These are phyloP conservation scores for Eospalax fontanierii DNA, from an alignment of 2,797 vertebrate genomes.

Conservation along the genomic window DNA sequence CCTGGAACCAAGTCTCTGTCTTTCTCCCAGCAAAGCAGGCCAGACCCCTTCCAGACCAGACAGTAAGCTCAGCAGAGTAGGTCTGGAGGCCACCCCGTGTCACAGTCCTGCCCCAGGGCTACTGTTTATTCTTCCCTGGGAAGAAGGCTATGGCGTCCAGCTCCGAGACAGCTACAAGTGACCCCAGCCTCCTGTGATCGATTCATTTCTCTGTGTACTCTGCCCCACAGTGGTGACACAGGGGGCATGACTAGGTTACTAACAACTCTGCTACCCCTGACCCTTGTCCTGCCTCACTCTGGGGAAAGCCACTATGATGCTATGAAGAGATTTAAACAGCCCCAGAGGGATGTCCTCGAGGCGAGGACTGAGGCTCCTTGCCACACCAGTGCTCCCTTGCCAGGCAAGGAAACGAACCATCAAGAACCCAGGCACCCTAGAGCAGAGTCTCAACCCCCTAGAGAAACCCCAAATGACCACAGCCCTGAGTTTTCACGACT, in stretches of 20 bases:
- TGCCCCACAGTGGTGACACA: not conserved
- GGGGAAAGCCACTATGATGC: not conserved
- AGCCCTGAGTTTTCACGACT: not conserved
- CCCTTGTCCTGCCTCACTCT: not conserved
- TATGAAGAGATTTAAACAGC: not conserved
- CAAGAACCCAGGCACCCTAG: not conserved
- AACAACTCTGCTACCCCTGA: not conserved
- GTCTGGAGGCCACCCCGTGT: not conserved
- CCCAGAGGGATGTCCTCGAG: fast-evolving
- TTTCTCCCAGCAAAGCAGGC: not conserved
- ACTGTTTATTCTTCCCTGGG: not conserved
- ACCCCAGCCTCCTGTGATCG: not conserved
- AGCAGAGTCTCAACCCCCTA: not conserved
- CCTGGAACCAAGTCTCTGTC: not conserved
- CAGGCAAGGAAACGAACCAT: not conserved
- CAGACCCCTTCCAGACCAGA: not conserved
- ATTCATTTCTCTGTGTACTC: fast-evolving
- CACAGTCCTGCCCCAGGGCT: not conserved
- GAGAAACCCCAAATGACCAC: not conserved
- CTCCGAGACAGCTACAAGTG: not conserved
- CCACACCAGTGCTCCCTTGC: not conserved
- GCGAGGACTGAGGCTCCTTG: not conserved
- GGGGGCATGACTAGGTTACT: not conserved
- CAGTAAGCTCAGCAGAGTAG: not conserved
- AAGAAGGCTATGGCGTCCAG: not conserved